Evolutionary conservation across 2,888 invertebrate genomes (phyloP), one percentile per base, ranked within the genome.

Genomic region (Notodromas monacha): DNA sequence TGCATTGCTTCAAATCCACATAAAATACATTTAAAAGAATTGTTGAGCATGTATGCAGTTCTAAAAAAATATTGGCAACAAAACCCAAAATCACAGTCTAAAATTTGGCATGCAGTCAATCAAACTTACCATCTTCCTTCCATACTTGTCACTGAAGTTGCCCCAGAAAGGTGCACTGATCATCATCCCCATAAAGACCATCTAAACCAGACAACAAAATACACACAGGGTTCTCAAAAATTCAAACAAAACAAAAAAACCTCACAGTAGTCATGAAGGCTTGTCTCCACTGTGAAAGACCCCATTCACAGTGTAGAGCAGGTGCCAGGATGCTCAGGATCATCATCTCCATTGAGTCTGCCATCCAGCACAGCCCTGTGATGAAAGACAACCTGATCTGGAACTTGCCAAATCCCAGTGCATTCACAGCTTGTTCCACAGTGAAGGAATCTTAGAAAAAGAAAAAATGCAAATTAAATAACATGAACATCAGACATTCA

Each of bases 331-430:
- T 79, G 40, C 79, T 77, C 21, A 86, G 54, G 41, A 89, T 79
- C 44, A 84, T 86, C 76, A 86, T 86, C 54, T 86, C 86, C 84
- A 86, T 86, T 32, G 81, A 79, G 49, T 86, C 86, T 1, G 84
- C 79, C 81, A 84, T 86, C 84, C 77, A 73, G 45, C 74, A 73
- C 2, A 74, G 53, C 0, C 76, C 76, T 12, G 74, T 74, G 43
- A 70, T 68, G 12, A 74, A 52, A 1, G 74, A 74, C 28, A 76
- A 46, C 46, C 73, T 73, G 1, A 74, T 70, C 63, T 76, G 76
- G 46, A 76, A 76, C 61, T 68, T 72, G 16, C 76, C 76, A 49
- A 76, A 76, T 2, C 76, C 76, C 28, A 74, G 55, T 1, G 68
- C 65, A 51, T 74, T 73, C 12, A 76, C 72, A 21, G 74, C 74